Conservation (phyloP, 2,888 invertebrate species). For the Hoplodrina blanda region DNA sequence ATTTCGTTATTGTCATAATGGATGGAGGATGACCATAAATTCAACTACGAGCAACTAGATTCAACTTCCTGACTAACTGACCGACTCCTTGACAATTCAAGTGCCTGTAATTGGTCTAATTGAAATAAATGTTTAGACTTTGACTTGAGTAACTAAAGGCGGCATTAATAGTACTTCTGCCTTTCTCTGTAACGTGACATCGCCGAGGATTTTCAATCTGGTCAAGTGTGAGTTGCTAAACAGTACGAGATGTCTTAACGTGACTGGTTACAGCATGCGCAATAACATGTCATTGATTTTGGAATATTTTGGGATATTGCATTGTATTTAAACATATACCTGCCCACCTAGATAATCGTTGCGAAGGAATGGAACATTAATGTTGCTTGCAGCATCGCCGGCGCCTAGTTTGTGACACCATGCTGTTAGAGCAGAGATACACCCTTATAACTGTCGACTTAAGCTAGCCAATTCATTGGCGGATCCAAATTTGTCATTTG, state of each 20-base stretch:
- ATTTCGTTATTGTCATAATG: too few relatives aligned
- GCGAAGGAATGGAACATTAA: constrained; percentile 43
- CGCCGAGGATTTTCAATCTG: constrained; percentile 59
- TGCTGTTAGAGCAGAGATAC: not conserved
- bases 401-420: constrained; percentile 15
- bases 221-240: constrained; percentile 67
- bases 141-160: too few relatives aligned
- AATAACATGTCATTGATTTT: constrained; percentile 56
- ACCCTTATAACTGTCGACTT: not conserved
- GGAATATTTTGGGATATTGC: constrained; percentile 59
- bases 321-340: constrained; percentile 31
- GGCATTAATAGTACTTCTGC: constrained; percentile 11
- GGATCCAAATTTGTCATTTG: too few relatives aligned
- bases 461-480: too few relatives aligned
- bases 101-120: too few relatives aligned
- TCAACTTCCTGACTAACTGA: too few relatives aligned
- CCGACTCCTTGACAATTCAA: too few relatives aligned
- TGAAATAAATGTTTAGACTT: too few relatives aligned
- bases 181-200: constrained; percentile 15
- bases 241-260: constrained; percentile 56
- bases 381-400: constrained; percentile 26
- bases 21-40: too few relatives aligned
- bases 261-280: constrained; percentile 60
- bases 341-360: constrained; percentile 41
- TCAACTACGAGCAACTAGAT: too few relatives aligned